phyloP scores from a whole-genome alignment of 2,113 vertebrate species.

The Platichthys flesus region DNA sequence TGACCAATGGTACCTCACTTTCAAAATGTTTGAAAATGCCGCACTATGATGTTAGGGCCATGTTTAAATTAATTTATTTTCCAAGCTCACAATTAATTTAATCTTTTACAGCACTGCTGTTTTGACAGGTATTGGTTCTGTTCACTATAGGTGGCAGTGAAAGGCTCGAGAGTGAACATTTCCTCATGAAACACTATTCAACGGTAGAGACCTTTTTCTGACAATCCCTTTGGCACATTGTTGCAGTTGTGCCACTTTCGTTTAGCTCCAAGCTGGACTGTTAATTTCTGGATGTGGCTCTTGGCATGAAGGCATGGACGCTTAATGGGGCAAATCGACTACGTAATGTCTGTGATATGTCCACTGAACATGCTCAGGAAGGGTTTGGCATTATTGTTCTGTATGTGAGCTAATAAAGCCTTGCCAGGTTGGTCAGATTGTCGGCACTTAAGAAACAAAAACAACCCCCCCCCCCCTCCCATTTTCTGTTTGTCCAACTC shows the following conservation, averaged over 20 bases:
- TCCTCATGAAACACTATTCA: slow-evolving; percentile 57
- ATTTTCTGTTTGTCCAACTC: slow-evolving; percentile 45
- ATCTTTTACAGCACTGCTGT: neutral
- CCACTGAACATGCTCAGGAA: slow-evolving; percentile 71
- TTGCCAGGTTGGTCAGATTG: slow-evolving; percentile 63
- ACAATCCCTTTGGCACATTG: slow-evolving; percentile 59
- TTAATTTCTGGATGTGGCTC: slow-evolving; percentile 77
- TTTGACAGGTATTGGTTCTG: slow-evolving; percentile 48
- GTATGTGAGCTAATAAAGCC: slow-evolving; percentile 59
- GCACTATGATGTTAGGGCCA: neutral
- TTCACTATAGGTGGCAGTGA: slow-evolving; percentile 35
- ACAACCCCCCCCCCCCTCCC: slow-evolving; percentile 26
- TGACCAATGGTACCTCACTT: too few species aligned
- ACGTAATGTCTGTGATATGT: slow-evolving; percentile 79
- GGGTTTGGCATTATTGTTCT: slow-evolving; percentile 77
- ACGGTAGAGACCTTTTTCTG: slow-evolving; percentile 52
- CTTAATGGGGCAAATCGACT: slow-evolving; percentile 74
- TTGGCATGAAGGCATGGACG: slow-evolving; percentile 64
- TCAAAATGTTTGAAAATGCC: too few species aligned
- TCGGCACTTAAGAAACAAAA: slow-evolving; percentile 54
- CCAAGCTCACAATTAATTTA: slow-evolving; percentile 5
- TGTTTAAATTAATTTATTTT: slow-evolving; percentile 3
- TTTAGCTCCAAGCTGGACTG: slow-evolving; percentile 43
- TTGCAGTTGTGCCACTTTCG: slow-evolving; percentile 58
- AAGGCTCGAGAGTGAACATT: slow-evolving; percentile 55